These are phyloP conservation scores for Bombus impatiens DNA, from an alignment of 1,140 invertebrate genomes.

Conservation along the genomic window DNA sequence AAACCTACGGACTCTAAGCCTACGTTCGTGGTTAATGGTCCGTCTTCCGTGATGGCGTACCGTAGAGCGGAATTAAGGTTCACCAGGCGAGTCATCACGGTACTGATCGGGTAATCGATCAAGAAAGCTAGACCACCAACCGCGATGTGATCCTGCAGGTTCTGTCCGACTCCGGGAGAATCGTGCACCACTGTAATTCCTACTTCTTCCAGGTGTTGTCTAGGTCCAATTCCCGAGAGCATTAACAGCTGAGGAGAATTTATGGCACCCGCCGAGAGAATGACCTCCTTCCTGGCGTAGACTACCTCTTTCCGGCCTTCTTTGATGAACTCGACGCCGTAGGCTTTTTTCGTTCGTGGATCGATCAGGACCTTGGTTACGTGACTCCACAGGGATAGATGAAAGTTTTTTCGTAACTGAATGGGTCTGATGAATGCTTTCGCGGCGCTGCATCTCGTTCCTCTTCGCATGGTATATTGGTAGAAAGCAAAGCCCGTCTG, in stretches of 20 bases:
- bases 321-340: conserved; percentile 90
- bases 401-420: conserved; percentile 87
- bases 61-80: conserved; percentile 90
- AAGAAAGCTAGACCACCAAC: conserved; percentile 90
- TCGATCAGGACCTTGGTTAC: conserved; percentile 90
- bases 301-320: conserved; percentile 86
- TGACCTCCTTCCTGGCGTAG: conserved; percentile 89
- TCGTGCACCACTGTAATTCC: conserved; percentile 87
- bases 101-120: conserved; percentile 90
- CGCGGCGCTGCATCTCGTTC: conserved; percentile 89
- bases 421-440: conserved; percentile 92
- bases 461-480: conserved; percentile 92
- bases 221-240: conserved; percentile 92
- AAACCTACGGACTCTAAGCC: conserved; percentile 93
- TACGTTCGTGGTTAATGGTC: conserved; percentile 91
- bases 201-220: conserved; percentile 86
- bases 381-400: conserved; percentile 89
- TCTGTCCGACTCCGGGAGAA: conserved; percentile 89
- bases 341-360: conserved; percentile 86
- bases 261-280: conserved; percentile 90
- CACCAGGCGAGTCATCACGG: conserved; percentile 89
- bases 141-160: conserved; percentile 93
- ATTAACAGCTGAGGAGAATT: conserved; percentile 91
- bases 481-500: conserved; percentile 92
- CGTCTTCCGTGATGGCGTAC: conserved; percentile 90